Evolutionary conservation across 2,797 vertebrate species (phyloP).

Genomic region (Sebastes iracundus): DNA sequence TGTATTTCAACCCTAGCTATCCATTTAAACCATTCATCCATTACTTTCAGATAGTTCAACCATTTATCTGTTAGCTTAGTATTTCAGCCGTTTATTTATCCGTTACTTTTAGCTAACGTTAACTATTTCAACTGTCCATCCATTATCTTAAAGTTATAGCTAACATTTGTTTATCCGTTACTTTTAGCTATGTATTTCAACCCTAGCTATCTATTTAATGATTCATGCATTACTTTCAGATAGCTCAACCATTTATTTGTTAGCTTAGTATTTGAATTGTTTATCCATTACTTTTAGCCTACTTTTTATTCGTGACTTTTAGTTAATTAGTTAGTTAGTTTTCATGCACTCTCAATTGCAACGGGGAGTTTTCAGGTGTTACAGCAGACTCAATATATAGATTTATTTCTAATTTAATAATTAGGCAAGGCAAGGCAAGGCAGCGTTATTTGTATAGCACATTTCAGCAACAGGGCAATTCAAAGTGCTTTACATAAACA

Average conservation of each 20-base stretch:
- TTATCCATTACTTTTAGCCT: background rate
- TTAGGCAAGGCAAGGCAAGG: too few species aligned
- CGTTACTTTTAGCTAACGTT: background rate
- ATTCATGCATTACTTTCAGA: background rate
- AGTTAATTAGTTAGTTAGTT: background rate
- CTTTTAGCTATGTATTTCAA: background rate
- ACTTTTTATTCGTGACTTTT: too few species aligned
- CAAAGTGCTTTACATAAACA: too few species aligned
- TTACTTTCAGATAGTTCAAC: background rate
- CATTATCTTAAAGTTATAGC: background rate
- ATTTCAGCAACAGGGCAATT: too few species aligned
- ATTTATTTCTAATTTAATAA: background rate
- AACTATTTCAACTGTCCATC: background rate
- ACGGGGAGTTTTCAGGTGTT: background rate
- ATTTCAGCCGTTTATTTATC: rapidly evolving
- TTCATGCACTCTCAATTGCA: background rate
- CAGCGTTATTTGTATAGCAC: too few species aligned
- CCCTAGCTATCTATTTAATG: background rate
- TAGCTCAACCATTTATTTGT: background rate
- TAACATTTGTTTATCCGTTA: background rate
- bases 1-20: background rate
- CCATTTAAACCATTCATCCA: background rate
- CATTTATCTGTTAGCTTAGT: background rate
- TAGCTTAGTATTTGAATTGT: background rate
- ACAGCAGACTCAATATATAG: background rate